phyloP scores from a whole-genome alignment of 2,797 vertebrate species.

The Chelmon rostratus region DNA sequence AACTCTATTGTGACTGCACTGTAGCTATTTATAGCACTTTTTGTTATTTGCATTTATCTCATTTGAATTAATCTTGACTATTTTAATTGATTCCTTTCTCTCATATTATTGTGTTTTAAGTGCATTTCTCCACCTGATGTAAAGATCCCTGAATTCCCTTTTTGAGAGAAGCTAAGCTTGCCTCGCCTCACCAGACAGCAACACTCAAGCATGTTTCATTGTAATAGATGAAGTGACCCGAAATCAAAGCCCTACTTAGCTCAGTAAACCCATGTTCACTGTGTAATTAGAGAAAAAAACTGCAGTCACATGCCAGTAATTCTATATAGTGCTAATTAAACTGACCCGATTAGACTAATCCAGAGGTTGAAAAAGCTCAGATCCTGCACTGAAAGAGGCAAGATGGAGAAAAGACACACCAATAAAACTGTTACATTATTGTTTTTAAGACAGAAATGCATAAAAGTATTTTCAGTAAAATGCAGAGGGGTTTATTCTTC shows the following conservation, averaged over 20 bases:
- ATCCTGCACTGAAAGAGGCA: not conserved
- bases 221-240: constrained; percentile 2
- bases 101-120: not conserved
- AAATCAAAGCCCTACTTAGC: constrained; percentile 7
- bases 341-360: constrained; percentile 13
- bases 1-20: too few relatives aligned
- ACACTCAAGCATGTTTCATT: not conserved
- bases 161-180: not conserved
- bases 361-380: not conserved
- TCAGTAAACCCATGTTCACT: constrained; percentile 7
- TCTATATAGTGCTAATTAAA: constrained; percentile 19
- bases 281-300: constrained; percentile 4
- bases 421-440: not conserved
- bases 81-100: not conserved
- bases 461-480: not conserved
- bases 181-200: not conserved
- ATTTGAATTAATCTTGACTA: not conserved
- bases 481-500: too few relatives aligned
- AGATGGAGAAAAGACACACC: not conserved
- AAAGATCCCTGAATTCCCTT: not conserved
- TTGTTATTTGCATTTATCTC: not conserved
- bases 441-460: not conserved
- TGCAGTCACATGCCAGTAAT: constrained; percentile 18
- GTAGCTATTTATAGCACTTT: not conserved
- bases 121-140: not conserved